Percentiles rank a stretch among this genome's conserved stretches.
Conservation (phyloP, 2,113 vertebrate genomes). For the Prionailurus bengalensis region DNA sequence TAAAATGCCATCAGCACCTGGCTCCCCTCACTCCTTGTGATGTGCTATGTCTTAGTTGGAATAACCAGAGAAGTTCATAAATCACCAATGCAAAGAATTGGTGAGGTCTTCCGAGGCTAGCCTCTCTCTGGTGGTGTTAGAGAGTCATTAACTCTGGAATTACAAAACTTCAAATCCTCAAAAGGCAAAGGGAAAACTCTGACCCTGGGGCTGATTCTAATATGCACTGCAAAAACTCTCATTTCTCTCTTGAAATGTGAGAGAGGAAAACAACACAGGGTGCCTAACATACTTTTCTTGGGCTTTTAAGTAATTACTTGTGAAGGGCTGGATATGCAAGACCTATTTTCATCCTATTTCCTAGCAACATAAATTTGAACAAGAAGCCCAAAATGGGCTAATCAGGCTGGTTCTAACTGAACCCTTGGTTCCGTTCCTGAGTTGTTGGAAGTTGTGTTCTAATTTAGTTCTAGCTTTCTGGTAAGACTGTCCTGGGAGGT, state of each 20-base stretch:
- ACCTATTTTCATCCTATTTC: background rate
- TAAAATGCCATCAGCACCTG: background rate
- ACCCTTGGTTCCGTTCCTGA: background rate
- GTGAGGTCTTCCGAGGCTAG: background rate
- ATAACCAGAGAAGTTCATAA: background rate
- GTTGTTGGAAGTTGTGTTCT: background rate
- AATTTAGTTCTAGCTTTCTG: constrained; percentile 8
- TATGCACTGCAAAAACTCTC: background rate
- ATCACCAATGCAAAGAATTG: background rate
- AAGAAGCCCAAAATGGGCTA: background rate
- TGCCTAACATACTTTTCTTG: background rate
- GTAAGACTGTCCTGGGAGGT: background rate
- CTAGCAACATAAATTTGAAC: background rate
- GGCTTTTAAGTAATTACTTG: background rate
- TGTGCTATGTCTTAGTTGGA: background rate
- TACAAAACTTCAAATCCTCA: background rate
- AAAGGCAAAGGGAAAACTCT: background rate
- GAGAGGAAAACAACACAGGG: background rate
- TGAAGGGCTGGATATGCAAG: background rate
- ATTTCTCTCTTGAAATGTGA: background rate
- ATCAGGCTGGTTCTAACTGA: background rate
- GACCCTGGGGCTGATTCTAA: background rate
- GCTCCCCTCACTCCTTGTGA: background rate
- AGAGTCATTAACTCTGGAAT: background rate
- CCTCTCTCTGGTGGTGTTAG: background rate